Base-by-base conservation (phyloP, 2,113 vertebrate genomes). In the Enhydra lutris region DNA sequence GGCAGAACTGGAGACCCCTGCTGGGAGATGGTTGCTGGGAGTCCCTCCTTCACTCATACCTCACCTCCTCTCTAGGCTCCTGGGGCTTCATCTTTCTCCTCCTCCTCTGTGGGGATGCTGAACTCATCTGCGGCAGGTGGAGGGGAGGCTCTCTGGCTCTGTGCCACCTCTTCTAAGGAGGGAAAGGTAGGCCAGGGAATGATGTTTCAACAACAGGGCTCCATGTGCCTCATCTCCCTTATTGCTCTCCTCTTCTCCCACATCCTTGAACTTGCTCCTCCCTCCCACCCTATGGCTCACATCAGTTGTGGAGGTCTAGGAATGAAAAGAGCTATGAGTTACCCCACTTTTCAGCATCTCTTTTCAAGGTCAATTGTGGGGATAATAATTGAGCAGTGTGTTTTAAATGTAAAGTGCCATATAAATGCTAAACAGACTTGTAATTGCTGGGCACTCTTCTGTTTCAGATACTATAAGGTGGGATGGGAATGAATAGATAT, bases 401-500 rank as follows among this genome's bases (percentile, higher is more conserved):
- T 96, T 96, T 98, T 94, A 95, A 97, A 97, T 96, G 90, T 94
- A 91, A 97, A 97, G 90, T 85, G n/a, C 85, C 71, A 95, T 91
- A 94, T 92, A 95, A 96, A 97, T 98, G 97, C 88, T 95, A 98
- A 97, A 97, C 82, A 98, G 90, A 97, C 91, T 92, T 89, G 85
- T 90, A 97, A 94, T 91, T 95, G 95, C 95, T 91, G 81, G 76
- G 34, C 26, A 92, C 34, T 39, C 21, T 65, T 47, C 76, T n/a
- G 29, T 92, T 94, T 94, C 88, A 91, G 84, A 31, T 95, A 23
- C 57, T 36, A n/a, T 63, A 78, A 67, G 45, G 45, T 76, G 24
- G 84, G 80, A n/a, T 85, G 50, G 57, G 34, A 89, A 92, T 76
- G 71, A 84, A 83, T 42, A 94, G 74, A 97, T 88, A 78, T 11